Conservation (phyloP, 2,888 invertebrate species). For the Drosophila phalerata region DNA sequence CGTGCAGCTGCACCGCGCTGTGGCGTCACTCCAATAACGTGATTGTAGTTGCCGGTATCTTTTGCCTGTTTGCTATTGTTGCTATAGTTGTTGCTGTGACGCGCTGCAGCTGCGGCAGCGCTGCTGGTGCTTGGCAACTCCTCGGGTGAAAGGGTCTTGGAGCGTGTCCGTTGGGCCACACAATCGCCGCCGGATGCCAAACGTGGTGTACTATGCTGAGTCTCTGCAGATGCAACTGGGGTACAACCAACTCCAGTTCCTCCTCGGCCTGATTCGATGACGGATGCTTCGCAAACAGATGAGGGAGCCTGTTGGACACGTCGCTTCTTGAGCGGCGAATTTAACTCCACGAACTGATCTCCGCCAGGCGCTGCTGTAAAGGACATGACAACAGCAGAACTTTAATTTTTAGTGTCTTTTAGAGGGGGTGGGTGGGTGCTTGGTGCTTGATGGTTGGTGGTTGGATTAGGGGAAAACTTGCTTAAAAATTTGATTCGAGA, state of each 20-base stretch:
- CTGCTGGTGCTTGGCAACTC: conserved; percentile 72
- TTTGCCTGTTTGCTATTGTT: conserved; percentile 32
- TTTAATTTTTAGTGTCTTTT: conserved; percentile 4
- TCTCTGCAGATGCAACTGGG: conserved; percentile 25
- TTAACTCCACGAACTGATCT: conserved; percentile 72
- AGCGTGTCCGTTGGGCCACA: conserved; percentile 84
- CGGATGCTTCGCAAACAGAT: conserved; percentile 18
- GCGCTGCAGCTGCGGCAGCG: conserved; percentile 56
- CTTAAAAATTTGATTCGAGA: conserved; percentile 48
- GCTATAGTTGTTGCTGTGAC: conserved; percentile 42
- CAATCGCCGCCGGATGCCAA: conserved; percentile 75
- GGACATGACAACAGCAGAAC: conserved; percentile 55
- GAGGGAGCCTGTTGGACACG: conserved; percentile 66
- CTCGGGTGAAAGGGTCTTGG: conserved; percentile 81
- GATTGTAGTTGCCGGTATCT: conserved; percentile 35
- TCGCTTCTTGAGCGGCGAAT: conserved; percentile 80
- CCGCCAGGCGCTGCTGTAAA: conserved; percentile 70
- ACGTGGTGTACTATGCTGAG: conserved; percentile 45
- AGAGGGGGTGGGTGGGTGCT: background rate
- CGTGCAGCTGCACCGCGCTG: conserved; percentile 57
- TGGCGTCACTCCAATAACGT: conserved; percentile 55
- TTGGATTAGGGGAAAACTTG: conserved; percentile 31
- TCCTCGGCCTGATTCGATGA: conserved; percentile 25
- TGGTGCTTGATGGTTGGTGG: conserved; percentile 8
- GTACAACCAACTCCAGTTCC: conserved; percentile 9